Evolutionary conservation across 2,797 vertebrate genomes (phyloP), one percentile per base, ranked within the genome.

Genomic region (Odontamblyopus lacepedii): DNA sequence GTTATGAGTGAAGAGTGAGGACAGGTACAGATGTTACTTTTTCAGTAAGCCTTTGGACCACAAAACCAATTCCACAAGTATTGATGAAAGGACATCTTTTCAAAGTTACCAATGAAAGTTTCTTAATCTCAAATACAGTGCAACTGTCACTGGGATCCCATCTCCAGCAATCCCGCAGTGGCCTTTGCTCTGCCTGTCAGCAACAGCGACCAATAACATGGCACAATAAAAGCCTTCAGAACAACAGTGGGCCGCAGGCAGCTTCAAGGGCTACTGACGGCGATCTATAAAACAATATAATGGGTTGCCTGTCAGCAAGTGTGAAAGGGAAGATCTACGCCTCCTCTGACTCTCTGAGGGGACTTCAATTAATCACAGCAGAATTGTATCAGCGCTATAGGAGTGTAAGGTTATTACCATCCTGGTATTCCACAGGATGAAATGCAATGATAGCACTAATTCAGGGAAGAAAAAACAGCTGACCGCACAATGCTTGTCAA

Each of bases 221-320:
- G 79, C 89, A 90, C 91, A 90, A 93, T 92, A 92, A 93, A 93
- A 88, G 65, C 85, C 81, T 85, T 83, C 90, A 91, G 85, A 87
- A 89, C 87, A 92, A 91, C 88, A 88, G 88, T 70, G 88, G 90
- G 86, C 90, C 86, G 78, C 88, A 75, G 85, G 90, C 91, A 74
- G 84, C 89, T 93, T 93, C 91, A 90, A 93, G 92, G 91, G 92
- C 90, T 92, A 86, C 90, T 90, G 91, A 92, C 88, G 79, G 92
- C 84, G 41, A 93, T 93, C 92, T 92, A 94, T 94, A 94, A 94
- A 94, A 92, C 92, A 93, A 92, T 87, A 89, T 92, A 93, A 94
- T 94, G 89, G 93, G 84, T 87, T 81, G 90, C 90, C 90, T 93
- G 92, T 94, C 93, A 92, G 84, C 44, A 72, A 83, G 85, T 78